These are phyloP conservation scores for Aurelia sp. DNA, from an alignment of 30 jellyfish, hydroid and myxozoan species.

Conservation along the genomic window DNA sequence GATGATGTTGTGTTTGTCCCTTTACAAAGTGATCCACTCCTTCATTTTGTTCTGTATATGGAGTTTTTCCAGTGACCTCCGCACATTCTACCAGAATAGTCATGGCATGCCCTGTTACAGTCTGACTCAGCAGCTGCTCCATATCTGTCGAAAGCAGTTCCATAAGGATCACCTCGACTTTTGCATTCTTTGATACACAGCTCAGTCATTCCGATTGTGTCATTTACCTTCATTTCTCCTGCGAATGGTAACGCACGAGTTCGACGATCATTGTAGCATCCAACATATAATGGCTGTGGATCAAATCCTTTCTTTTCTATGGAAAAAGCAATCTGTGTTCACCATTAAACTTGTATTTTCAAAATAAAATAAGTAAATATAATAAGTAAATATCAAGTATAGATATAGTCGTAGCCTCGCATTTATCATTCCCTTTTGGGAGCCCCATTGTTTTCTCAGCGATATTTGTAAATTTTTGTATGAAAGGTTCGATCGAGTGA, in stretches of 20 bases:
- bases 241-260: neutral
- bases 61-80: conserved; percentile 37
- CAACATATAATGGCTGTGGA: conserved; percentile 1
- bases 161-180: conserved; percentile 4
- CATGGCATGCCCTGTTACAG: neutral
- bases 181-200: conserved; percentile 4
- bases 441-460: too few species aligned
- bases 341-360: neutral
- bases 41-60: conserved; percentile 26
- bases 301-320: neutral
- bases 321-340: neutral
- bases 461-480: too few species aligned
- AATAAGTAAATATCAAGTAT: too few species aligned
- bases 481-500: too few species aligned
- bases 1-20: too few species aligned
- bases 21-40: too few species aligned
- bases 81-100: neutral
- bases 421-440: too few species aligned
- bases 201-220: neutral
- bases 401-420: too few species aligned
- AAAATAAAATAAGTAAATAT: too few species aligned
- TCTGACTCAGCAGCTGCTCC: neutral
- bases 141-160: neutral
- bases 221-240: neutral
- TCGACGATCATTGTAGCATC: conserved; percentile 11